Evolutionary conservation across 2,797 vertebrate species (phyloP).

Genomic region (Myiotriccus ornatus): DNA sequence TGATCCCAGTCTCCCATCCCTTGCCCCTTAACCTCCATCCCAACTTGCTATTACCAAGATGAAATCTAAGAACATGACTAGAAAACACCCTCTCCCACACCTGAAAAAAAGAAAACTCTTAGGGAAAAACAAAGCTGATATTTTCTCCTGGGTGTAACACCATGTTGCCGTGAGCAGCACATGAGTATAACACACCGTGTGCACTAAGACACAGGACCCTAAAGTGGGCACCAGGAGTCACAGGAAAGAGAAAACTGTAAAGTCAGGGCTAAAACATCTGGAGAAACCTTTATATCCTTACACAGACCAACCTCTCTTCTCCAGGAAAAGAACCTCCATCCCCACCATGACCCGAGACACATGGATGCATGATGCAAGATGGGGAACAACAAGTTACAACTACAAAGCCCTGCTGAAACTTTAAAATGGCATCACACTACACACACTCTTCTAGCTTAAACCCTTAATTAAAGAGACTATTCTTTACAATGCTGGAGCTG

Average conservation of each 20-base stretch:
- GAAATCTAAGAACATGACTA: background rate
- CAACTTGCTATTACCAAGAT: background rate
- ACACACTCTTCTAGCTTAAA: slow-evolving; percentile 10
- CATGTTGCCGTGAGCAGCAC: background rate
- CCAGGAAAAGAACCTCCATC: background rate
- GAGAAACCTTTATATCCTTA: background rate
- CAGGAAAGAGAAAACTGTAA: background rate
- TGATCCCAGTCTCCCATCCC: background rate
- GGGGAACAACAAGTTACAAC: background rate
- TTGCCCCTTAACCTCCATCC: background rate
- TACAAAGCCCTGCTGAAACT: slow-evolving; percentile 18
- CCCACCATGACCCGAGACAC: background rate
- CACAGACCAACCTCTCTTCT: background rate
- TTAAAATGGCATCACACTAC: slow-evolving; percentile 36
- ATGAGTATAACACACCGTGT: accelerated
- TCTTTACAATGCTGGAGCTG: slow-evolving; percentile 32
- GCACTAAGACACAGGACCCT: background rate
- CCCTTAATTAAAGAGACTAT: slow-evolving; percentile 54
- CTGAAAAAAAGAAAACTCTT: background rate
- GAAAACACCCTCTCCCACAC: background rate
- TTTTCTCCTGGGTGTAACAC: background rate
- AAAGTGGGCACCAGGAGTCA: background rate
- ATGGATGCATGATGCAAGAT: background rate
- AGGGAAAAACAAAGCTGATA: background rate
- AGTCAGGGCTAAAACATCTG: background rate